Conservation (phyloP, 1,140 invertebrate genomes). For the Diachasmimorpha longicaudata region DNA sequence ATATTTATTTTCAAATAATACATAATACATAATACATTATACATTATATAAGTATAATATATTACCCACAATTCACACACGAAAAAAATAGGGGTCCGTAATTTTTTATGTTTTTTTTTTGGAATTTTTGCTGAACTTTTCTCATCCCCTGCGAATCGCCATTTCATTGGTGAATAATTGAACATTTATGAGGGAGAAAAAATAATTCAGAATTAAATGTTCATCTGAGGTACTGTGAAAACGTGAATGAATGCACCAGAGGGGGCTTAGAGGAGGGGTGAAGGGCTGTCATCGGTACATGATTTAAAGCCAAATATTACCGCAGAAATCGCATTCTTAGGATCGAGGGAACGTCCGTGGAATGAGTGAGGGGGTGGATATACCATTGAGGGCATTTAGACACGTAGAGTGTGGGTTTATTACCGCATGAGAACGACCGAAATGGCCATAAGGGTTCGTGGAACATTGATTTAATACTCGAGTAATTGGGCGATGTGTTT, state of each 20-base stretch:
- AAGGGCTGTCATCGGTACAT: conserved; percentile 56
- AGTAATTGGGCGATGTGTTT: conserved; percentile 19
- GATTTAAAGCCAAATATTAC: conserved; percentile 66
- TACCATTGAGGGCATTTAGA: not conserved
- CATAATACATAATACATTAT: no score
- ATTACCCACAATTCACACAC: no score
- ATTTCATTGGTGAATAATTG: not conserved
- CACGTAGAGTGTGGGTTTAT: conserved; percentile 17
- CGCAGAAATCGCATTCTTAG: conserved; percentile 59
- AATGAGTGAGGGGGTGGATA: not conserved
- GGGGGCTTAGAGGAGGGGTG: not conserved
- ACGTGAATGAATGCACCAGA: conserved; percentile 20
- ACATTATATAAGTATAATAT: no score
- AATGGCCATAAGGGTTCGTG: conserved; percentile 1
- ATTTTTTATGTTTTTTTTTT: no score
- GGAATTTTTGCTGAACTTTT: no score
- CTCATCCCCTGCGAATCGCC: no score
- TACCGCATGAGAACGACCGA: conserved; percentile 5
- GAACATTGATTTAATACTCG: conserved; percentile 27
- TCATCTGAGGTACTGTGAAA: not conserved
- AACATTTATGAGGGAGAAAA: not conserved
- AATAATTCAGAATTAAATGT: not conserved
- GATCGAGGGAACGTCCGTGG: conserved; percentile 12
- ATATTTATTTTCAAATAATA: no score
- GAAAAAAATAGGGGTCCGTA: no score